These are phyloP conservation scores for Phymanthus crucifer DNA, from an alignment of 92 coral and sea anemone genomes.

Conservation along the genomic window DNA sequence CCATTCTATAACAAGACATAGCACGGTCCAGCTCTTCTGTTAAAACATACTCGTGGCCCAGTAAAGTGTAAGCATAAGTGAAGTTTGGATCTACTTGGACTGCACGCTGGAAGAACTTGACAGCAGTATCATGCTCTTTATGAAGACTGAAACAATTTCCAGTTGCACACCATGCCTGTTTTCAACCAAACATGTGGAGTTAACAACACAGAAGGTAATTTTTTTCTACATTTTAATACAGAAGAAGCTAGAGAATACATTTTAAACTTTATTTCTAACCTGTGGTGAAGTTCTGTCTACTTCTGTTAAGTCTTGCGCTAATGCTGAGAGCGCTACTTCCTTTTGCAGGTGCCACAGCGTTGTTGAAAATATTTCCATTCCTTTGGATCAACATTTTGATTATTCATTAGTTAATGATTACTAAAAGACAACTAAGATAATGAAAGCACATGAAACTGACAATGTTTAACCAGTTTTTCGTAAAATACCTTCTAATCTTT, in stretches of 20 bases:
- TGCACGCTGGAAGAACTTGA: slow-evolving; percentile 96
- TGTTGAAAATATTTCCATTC: slow-evolving; percentile 97
- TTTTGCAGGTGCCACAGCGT: slow-evolving; percentile 96
- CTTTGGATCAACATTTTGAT: slow-evolving; percentile 9
- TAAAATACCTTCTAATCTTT: slow-evolving; percentile 81
- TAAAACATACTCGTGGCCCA: slow-evolving; percentile 94
- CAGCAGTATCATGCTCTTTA: slow-evolving; percentile 98
- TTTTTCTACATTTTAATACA: background rate
- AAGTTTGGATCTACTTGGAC: slow-evolving; percentile 92
- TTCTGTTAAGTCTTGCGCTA: slow-evolving; percentile 95
- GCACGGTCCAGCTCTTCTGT: slow-evolving; percentile 97
- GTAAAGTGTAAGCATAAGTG: slow-evolving; percentile 92
- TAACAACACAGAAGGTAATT: background rate
- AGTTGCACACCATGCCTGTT: slow-evolving; percentile 97
- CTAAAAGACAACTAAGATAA: too few relatives aligned
- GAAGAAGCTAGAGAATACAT: too few relatives aligned
- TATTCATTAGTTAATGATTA: background rate
- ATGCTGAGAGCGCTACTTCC: slow-evolving; percentile 88
- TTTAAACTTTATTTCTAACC: slow-evolving; percentile 35
- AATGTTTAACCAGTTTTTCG: too few relatives aligned
- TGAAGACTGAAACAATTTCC: slow-evolving; percentile 98
- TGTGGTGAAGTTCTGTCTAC: slow-evolving; percentile 85
- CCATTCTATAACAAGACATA: slow-evolving; percentile 95
- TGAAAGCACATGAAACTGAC: too few relatives aligned
- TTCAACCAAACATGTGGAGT: background rate